Conservation (phyloP, 2,797 vertebrate species). For the Xenopus petersii region DNA sequence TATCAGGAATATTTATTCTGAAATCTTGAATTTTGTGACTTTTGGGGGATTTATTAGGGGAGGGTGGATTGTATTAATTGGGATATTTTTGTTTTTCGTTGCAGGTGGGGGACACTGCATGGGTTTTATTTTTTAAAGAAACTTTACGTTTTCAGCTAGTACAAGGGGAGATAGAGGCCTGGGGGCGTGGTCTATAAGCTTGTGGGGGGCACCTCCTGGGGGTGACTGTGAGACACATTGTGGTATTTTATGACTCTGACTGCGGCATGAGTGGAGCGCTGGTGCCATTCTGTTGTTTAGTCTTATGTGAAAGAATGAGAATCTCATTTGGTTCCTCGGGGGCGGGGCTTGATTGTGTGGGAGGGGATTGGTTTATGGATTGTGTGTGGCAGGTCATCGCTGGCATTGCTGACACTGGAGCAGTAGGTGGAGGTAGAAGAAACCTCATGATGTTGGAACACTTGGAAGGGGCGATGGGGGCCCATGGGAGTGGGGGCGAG, state of each 20-base stretch:
- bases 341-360: neutral
- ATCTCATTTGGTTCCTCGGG: neutral
- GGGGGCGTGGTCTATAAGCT: too few species aligned
- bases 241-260: too few species aligned
- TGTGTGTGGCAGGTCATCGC: conserved; percentile 1
- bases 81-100: conserved; percentile 9
- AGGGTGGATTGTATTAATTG: neutral
- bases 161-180: neutral
- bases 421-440: neutral
- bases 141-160: conserved; percentile 25
- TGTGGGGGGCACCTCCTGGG: too few species aligned
- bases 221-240: too few species aligned
- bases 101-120: conserved; percentile 22
- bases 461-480: too few species aligned
- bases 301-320: too few species aligned
- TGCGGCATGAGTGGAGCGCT: too few species aligned
- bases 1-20: conserved; percentile 49
- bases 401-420: neutral
- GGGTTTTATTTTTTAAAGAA: conserved; percentile 20
- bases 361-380: neutral
- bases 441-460: neutral
- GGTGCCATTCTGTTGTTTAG: too few species aligned
- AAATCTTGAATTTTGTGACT: conserved; percentile 47
- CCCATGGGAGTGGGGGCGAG: neutral
- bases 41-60: neutral